These are phyloP conservation scores for Drosophila buzzatii DNA, from an alignment of 2,888 invertebrate genomes.

Conservation along the genomic window DNA sequence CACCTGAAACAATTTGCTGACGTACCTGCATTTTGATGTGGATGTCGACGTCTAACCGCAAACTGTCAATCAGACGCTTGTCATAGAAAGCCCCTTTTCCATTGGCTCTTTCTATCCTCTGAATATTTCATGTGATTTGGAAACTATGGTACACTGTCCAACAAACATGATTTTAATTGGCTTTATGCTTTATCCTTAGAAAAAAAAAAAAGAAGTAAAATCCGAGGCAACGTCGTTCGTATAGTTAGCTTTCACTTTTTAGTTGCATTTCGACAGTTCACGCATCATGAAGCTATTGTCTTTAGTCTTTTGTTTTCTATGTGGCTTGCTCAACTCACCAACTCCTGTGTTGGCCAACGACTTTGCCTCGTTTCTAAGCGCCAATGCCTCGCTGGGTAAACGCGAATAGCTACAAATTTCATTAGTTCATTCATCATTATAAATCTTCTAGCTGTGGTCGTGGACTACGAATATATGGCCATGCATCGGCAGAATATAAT, in stretches of 20 bases:
- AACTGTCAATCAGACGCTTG: slow-evolving; percentile 75
- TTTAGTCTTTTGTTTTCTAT: slow-evolving; percentile 87
- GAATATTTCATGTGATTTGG: slow-evolving; percentile 67
- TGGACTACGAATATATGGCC: slow-evolving; percentile 89
- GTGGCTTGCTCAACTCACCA: slow-evolving; percentile 40
- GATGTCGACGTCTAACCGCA: slow-evolving; percentile 74
- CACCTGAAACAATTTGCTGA: slow-evolving; percentile 64
- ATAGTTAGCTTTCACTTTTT: slow-evolving; percentile 40
- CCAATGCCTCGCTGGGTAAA: slow-evolving; percentile 91
- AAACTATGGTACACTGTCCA: slow-evolving; percentile 28
- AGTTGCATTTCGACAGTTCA: slow-evolving; percentile 56
- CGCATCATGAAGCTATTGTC: slow-evolving; percentile 62
- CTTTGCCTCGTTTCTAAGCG: slow-evolving; percentile 90
- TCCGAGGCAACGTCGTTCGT: slow-evolving; percentile 36
- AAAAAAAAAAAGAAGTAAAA: slow-evolving; percentile 6
- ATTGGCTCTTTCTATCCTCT: slow-evolving; percentile 30
- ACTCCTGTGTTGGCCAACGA: slow-evolving; percentile 85
- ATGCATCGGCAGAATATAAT: slow-evolving; percentile 87
- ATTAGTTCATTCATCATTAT: neutral
- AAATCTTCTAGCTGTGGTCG: slow-evolving; percentile 87
- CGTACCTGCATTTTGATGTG: slow-evolving; percentile 21
- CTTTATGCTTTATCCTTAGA: slow-evolving; percentile 32
- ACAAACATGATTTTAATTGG: slow-evolving; percentile 60
- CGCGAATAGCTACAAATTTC: neutral
- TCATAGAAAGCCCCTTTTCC: slow-evolving; percentile 16